Base-by-base conservation (phyloP, 2,888 invertebrate genomes). In the Andricus quercusramuli region DNA sequence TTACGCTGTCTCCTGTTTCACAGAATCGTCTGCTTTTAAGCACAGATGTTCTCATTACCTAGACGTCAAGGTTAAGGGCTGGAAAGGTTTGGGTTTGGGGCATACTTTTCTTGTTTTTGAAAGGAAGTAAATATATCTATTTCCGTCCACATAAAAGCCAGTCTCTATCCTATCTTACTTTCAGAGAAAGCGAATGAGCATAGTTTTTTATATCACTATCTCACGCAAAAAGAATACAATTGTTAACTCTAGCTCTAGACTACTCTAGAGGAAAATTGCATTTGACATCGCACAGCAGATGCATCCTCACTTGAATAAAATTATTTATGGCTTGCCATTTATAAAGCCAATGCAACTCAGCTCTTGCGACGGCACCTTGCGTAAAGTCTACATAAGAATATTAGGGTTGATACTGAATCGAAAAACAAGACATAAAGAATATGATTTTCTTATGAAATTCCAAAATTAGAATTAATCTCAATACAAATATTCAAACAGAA, bases 51-150 rank as follows among this genome's bases (percentile, higher is more conserved):
- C 6, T 68, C 17, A 68, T 25, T 47, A 20, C 47, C 68, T 68
- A 47, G 29, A 68, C 44, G 47, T 68, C n/a, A 44, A 47, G 8
- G 47, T 68, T 68, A 47, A 47, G 68, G 22, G 68, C 15, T 17
- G 44, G 29, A 68, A 37, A 37, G 6, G 6, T 2, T 51, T 44
- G 9, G 17, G 25, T 9, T 25, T 22, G n/a, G 17, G 41, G 44
- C 17, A 25, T 44, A 25, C 11, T 68, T 44, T 68, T 68, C 44
- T 44, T 4, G 47, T 44, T 47, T 47, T 29, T 25, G 6, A 25
- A 68, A 68, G 47, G 22, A 67, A 68, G 68, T 68, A 68, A 68
- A 70, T 44, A 70, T 51, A 44, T 70, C 47, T 29, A 70, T 70
- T 70, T 70, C 68, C 47, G 29, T 70, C 25, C 29, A 29, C 68